Conservation (phyloP, 2,113 vertebrate genomes). For the Ahaetulla prasina region DNA sequence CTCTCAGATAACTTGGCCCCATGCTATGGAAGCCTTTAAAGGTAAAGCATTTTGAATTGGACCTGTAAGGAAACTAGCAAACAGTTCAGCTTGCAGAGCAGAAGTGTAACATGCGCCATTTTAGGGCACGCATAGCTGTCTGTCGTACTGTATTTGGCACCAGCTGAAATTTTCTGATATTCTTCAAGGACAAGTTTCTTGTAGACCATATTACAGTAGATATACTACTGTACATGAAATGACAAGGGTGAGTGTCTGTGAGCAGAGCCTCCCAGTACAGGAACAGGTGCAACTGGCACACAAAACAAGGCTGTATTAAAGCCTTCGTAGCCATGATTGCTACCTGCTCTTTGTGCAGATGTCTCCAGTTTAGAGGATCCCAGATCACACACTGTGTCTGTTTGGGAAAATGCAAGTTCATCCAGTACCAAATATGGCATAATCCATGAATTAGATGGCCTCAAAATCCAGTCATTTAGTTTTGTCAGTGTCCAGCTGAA, state of each 20-base stretch:
- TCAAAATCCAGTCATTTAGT: not conserved
- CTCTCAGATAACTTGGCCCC: not conserved
- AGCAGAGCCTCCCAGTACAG: not conserved
- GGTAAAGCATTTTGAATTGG: not conserved
- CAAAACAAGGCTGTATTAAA: not conserved
- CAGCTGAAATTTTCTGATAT: not conserved
- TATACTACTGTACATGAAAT: not conserved
- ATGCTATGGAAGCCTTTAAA: not conserved
- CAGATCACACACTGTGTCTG: not conserved
- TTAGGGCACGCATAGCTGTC: not conserved
- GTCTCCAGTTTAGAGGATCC: not conserved
- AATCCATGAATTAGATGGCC: not conserved
- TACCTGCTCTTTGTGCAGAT: not conserved
- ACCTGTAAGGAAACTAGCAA: not conserved
- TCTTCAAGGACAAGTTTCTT: not conserved
- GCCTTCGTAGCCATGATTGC: not conserved
- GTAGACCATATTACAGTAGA: not conserved
- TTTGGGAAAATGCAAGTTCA: not conserved
- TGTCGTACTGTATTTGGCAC: not conserved
- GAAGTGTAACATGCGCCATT: not conserved
- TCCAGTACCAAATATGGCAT: not conserved
- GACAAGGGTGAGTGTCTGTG: not conserved
- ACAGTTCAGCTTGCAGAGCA: not conserved
- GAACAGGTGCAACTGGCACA: not conserved
- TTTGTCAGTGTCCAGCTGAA: not conserved